Base-by-base conservation (phyloP, 1,140 invertebrate genomes). In the Drosophila watanabei region DNA sequence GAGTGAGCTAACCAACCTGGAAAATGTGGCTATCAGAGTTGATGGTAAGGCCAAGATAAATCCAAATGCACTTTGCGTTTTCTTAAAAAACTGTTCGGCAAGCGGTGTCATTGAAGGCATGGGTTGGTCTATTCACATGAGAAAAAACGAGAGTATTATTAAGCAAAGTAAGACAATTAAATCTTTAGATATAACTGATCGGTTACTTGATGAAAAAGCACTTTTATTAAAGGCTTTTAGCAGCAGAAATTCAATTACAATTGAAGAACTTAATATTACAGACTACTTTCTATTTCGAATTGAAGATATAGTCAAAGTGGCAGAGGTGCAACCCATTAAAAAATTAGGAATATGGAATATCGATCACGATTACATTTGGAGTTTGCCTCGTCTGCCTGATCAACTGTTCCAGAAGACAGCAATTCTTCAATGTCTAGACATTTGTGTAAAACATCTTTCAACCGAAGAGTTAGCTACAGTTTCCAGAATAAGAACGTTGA, bases 251-350 rank as follows among this genome's bases (percentile, higher is more conserved):
- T 32, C 48, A n/a, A 20, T 11, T 16, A 13, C n/a, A 13, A 48
- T 48, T 20, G 58, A 61, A 16, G 30, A 49, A 48, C 20, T 61
- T 14, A 0, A 48, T 33, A 2, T 61, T 11, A 11, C 14, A n/a
- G 1, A n/a, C 6, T 28, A 1, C 1, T 5, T 5, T 2, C 0
- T 10, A 0, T 9, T 11, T 10, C 0, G 9, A 4, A 18, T 54
- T 24, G 4, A n/a, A 14, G 10, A 62, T 8, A 37, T 62, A 9
- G n/a, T 24, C 16, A 18, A 24, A 4, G 3, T 48, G 20, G 20
- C 32, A 28, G 24, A 54, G 2, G 32, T 54, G 3, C 33, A 54
- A 4, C n/a, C 46, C 4, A 28, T 28, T 1, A 62, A 24, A n/a
- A 54, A 54, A 37, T 24, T 62, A 11, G 18, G 2, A 6, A 14